Evolutionary conservation across 2,113 vertebrate species (phyloP).

Genomic region (Empidonax alnorum): DNA sequence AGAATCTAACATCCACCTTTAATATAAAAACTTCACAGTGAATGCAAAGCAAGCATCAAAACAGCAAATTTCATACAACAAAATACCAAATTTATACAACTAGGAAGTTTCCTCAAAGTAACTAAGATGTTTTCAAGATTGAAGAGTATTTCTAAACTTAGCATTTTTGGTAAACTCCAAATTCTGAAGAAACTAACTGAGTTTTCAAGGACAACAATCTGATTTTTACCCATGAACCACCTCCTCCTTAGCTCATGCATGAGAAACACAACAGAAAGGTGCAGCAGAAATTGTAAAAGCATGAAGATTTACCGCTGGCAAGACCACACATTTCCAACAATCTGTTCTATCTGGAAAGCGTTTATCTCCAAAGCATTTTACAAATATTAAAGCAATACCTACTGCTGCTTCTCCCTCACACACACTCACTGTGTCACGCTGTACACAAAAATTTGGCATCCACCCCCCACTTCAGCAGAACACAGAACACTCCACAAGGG

Average conservation of each 20-base stretch:
- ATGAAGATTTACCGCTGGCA: neutral
- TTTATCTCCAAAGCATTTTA: neutral
- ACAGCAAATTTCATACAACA: neutral
- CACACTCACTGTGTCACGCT: rapidly evolving
- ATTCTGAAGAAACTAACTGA: neutral
- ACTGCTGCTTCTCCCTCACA: neutral
- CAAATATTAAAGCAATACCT: neutral
- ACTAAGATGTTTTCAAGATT: neutral
- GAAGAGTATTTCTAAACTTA: neutral
- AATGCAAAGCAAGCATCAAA: neutral
- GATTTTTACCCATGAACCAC: neutral
- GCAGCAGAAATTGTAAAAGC: neutral
- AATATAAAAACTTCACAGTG: neutral
- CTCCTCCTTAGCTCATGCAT: neutral
- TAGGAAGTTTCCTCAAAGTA: neutral
- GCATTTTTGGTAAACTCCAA: neutral
- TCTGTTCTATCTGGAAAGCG: neutral
- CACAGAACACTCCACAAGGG: rapidly evolving
- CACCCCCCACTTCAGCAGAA: neutral
- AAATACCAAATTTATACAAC: neutral
- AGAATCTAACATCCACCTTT: neutral
- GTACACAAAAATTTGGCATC: neutral
- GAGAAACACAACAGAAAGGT: neutral
- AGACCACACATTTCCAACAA: neutral
- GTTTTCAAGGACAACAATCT: neutral